Evolutionary conservation across 2,797 vertebrate genomes (phyloP), one percentile per base, ranked within the genome.

Genomic region (Vireo griseus): DNA sequence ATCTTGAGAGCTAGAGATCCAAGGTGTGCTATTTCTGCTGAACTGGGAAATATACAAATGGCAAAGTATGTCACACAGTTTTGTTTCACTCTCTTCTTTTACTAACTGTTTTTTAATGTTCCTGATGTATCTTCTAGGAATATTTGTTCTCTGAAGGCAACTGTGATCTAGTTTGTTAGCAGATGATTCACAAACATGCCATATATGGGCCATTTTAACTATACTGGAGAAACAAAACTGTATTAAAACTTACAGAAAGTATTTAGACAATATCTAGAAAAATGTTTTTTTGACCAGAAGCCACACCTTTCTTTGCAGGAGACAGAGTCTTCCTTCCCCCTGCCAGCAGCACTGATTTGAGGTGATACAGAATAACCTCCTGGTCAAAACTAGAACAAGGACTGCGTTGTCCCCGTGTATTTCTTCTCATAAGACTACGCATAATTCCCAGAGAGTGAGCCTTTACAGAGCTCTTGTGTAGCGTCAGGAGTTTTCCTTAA

Each of bases 111-210:
- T 63, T 77, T 74, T 82, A 63, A 39, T 31, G 14, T 76, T 91
- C 35, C 37, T 94, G 16, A 13, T 17, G 3, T 76, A 22, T 59
- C 22, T 79, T 93, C 42, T 75, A 62, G 80, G 77, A 85, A 17
- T 91, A 42, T 85, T 82, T 90, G 83, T 92, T 97, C 59, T 90
- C 67, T 90, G 91, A 92, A 87, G 31, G 54, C 80, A 69, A 29
- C 74, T 88, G 73, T 58, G 48, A 68, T 93, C 51, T 82, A 79
- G 35, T 68, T 73, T 72, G 31, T 88, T 84, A 82, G 74, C 57
- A 82, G 75, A 94, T 92, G 45, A 79, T 75, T 92, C 81, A 71
- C 75, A 79, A 52, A 76, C 28, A 12, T 90, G 89, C 39, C 20
- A 9, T 51, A 48, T 44, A 24, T 47, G n/a, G 59, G 10, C 42